phyloP scores from a whole-genome alignment of 2,113 vertebrate genomes.

The Cygnus atratus region DNA sequence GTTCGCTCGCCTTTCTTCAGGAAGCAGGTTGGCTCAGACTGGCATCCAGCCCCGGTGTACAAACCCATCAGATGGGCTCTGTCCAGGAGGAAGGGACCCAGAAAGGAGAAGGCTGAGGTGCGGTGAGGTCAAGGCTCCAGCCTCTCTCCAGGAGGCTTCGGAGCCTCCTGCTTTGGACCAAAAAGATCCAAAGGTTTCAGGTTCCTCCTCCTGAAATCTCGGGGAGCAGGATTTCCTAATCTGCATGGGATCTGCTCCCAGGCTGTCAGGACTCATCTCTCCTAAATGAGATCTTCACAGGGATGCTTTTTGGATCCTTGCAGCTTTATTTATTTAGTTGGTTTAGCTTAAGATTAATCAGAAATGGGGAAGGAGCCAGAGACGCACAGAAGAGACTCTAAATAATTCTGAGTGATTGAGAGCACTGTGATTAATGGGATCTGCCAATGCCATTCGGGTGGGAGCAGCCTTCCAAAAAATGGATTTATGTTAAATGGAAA shows the following conservation, averaged over 20 bases:
- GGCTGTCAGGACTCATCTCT: not conserved
- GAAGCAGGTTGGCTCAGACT: not conserved
- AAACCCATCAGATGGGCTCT: not conserved
- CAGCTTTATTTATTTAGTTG: slow-evolving; percentile 53
- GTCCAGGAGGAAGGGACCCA: not conserved
- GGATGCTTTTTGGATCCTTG: slow-evolving; percentile 12
- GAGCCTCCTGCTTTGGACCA: not conserved
- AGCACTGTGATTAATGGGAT: slow-evolving; percentile 62
- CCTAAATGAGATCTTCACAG: slow-evolving; percentile 31
- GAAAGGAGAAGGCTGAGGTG: not conserved
- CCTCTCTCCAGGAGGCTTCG: not conserved
- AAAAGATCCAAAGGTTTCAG: not conserved
- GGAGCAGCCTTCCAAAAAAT: slow-evolving; percentile 61
- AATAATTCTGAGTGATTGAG: slow-evolving; percentile 70
- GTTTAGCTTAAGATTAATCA: slow-evolving; percentile 65
- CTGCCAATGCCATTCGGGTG: slow-evolving; percentile 38
- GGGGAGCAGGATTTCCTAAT: not conserved
- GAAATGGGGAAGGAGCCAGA: slow-evolving; percentile 40
- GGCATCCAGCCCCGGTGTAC: not conserved
- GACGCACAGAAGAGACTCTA: slow-evolving; percentile 51
- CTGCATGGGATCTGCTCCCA: not conserved
- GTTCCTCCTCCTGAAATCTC: not conserved
- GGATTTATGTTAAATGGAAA: slow-evolving; percentile 67
- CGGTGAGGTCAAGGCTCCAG: not conserved
- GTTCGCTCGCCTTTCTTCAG: not conserved